A percentile compares a stretch with the other conserved stretches of the same genome.
Conservation (phyloP, 92 coral and sea anemone genomes). For the Paramuricea clavata region DNA sequence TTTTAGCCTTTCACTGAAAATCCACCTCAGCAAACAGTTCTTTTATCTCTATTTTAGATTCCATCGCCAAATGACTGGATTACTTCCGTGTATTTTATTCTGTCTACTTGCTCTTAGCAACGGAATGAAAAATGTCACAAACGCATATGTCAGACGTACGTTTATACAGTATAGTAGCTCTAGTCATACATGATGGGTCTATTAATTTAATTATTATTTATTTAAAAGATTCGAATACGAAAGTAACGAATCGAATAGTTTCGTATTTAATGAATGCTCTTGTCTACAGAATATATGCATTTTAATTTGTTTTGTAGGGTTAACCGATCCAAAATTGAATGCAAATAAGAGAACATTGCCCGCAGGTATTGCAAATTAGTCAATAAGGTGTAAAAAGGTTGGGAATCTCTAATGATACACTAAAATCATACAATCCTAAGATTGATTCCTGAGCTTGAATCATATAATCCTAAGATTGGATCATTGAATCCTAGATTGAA, state of each 20-base stretch:
- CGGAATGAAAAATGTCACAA: conserved; percentile 11
- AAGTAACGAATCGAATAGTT: no score
- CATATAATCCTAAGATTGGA: background rate
- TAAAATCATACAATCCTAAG: no score
- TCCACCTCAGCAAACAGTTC: background rate
- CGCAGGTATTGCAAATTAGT: background rate
- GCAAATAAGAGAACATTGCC: conserved; percentile 25
- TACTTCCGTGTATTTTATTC: conserved; percentile 6
- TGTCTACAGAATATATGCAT: background rate
- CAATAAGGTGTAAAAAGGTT: no score
- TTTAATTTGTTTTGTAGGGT: background rate
- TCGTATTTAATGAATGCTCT: background rate
- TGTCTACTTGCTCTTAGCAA: conserved; percentile 23
- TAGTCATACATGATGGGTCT: background rate
- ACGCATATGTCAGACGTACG: conserved; percentile 11
- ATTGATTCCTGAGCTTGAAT: no score
- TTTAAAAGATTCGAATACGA: no score
- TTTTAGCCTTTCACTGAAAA: no score
- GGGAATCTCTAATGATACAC: no score
- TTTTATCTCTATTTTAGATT: background rate
- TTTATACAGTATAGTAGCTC: background rate
- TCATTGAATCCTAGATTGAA: no score
- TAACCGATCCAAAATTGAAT: background rate
- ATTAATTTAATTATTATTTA: no score
- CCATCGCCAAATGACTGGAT: conserved; percentile 21